Base-by-base conservation (phyloP, 2,113 vertebrate genomes). In the Gallinago jamesoni region DNA sequence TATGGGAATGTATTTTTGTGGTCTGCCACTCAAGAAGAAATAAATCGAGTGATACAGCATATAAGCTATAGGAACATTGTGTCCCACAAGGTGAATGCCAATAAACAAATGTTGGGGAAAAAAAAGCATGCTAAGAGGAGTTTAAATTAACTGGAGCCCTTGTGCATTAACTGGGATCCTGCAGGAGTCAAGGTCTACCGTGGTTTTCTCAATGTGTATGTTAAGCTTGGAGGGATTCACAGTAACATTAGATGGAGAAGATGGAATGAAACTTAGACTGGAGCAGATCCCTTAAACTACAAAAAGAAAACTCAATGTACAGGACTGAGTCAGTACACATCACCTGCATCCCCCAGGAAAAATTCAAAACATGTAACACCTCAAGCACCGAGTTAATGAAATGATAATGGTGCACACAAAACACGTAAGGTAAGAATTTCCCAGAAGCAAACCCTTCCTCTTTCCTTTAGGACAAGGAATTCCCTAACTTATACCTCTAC, bases 81-180 rank as follows among this genome's bases (percentile, higher is more conserved):
- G 23, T 33, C 24, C 50, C 52, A 45, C 41, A 73, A 63, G 23
- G 12, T 59, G 14, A 89, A 60, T 13, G 27, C 28, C 27, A 55
- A 55, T 30, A 55, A 41, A 62, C 8, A 77, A 30, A 1, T 2
- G 5, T 39, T 39, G 27, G 11, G 27, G 8, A 2, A 0, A 4
- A 37, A 70, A 27, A 28, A n/a, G 2, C 23, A 39, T 3, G 9
- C 47, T 59, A 67, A 8, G 70, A 68, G 2, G 41, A 83, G 18
- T 28, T 84, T 35, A 56, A 88, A 78, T 82, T 43, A 87, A 94
- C 18, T 30, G 14, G 4, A 67, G 30, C 15, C 14, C 37, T 33
- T 0, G 1, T 28, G 33, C 10, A 31, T 62, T 48, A 57, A 86
- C 24, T 63, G 33, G 11, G 33, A 75, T 57, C 23, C 47, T 73